Conservation (phyloP, 2,888 invertebrate species). For the Mechanitis mazaeus region DNA sequence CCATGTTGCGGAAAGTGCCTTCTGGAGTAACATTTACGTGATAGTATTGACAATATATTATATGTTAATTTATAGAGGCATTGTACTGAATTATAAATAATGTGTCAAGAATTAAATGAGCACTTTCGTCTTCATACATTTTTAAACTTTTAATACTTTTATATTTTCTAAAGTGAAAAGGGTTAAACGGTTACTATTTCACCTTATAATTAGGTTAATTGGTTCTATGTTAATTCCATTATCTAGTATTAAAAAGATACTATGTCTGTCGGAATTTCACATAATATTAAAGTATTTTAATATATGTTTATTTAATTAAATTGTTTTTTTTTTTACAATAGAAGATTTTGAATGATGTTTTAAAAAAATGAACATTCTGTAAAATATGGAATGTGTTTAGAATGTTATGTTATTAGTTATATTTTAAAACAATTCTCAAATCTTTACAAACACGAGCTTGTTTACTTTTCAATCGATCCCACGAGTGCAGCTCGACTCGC, state of each 20-base stretch:
- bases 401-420: too few species aligned
- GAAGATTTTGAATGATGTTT: too few species aligned
- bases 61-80: slow-evolving; percentile 25
- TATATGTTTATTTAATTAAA: too few species aligned
- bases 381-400: too few species aligned
- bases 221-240: too few species aligned
- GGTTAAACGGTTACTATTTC: too few species aligned
- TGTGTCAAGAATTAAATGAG: slow-evolving; percentile 5
- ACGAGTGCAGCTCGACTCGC: slow-evolving; percentile 26
- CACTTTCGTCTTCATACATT: not conserved
- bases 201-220: too few species aligned
- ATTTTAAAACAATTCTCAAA: slow-evolving; percentile 26
- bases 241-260: too few species aligned
- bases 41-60: slow-evolving; percentile 23
- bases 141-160: not conserved
- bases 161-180: not conserved
- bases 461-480: slow-evolving; percentile 33
- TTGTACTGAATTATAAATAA: slow-evolving; percentile 22
- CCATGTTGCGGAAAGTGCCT: slow-evolving; percentile 10
- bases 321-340: too few species aligned
- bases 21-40: slow-evolving; percentile 22
- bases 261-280: too few species aligned
- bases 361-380: too few species aligned
- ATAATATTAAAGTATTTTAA: too few species aligned
- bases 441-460: slow-evolving; percentile 31